phyloP scores from a whole-genome alignment of 1,140 invertebrate genomes.

The Panagrolaimus sp. region DNA sequence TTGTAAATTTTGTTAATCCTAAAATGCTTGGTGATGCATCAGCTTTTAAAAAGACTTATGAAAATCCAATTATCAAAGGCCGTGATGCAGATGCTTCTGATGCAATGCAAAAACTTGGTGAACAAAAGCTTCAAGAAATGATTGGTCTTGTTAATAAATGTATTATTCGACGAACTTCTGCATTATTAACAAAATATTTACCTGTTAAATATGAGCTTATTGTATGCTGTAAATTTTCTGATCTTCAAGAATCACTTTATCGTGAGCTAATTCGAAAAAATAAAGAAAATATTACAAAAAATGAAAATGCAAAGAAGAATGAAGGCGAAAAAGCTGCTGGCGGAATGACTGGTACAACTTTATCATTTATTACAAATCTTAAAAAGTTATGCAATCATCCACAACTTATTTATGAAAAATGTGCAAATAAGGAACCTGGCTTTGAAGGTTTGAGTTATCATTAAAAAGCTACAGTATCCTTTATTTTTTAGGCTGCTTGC shows the following conservation, averaged over 20 bases:
- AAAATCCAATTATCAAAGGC: conserved; percentile 82
- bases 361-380: conserved; percentile 85
- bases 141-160: conserved; percentile 85
- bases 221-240: conserved; percentile 81
- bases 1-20: conserved; percentile 97
- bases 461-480: too few relatives aligned
- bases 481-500: conserved; percentile 24
- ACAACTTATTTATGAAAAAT: conserved; percentile 84
- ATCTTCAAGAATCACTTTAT: conserved; percentile 70
- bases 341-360: conserved; percentile 67
- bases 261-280: conserved; percentile 81
- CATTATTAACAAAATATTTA: conserved; percentile 89
- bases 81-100: conserved; percentile 83
- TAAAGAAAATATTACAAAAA: conserved; percentile 66
- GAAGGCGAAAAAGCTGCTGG: conserved; percentile 48
- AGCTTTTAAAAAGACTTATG: conserved; percentile 66
- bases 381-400: conserved; percentile 99
- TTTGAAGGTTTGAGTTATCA: conserved; percentile 67
- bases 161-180: conserved; percentile 89
- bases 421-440: conserved; percentile 71
- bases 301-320: not conserved
- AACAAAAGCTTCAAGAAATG: conserved; percentile 79
- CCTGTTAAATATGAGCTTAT: conserved; percentile 82
- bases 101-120: conserved; percentile 72
- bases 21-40: conserved; percentile 69